A percentile compares a stretch with the other conserved stretches of the same genome.
phyloP scores from a whole-genome alignment of 2,797 vertebrate species.

The Poliocrania exsul region DNA sequence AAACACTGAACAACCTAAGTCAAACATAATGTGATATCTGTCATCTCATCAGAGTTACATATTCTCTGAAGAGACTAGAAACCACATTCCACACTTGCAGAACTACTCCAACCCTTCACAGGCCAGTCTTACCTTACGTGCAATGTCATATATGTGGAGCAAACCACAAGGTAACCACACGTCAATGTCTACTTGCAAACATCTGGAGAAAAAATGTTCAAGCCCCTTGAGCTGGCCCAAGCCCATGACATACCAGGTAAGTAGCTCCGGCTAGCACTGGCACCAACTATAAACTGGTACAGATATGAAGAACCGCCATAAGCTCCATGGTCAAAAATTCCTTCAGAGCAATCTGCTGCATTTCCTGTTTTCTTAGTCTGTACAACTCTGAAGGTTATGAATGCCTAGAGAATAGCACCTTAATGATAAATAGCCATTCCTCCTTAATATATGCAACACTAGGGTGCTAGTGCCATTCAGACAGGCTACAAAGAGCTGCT shows the following conservation, averaged over 20 bases:
- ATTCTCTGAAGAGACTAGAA: not conserved
- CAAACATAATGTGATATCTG: not conserved
- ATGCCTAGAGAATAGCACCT: not conserved
- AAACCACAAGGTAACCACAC: not conserved
- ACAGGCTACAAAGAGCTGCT: not conserved
- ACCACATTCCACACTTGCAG: not conserved
- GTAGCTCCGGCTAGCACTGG: not conserved
- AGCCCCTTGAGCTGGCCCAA: not conserved
- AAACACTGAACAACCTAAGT: not conserved
- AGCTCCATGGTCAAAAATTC: not conserved
- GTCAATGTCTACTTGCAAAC: not conserved
- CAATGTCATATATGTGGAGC: not conserved
- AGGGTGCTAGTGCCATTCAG: not conserved
- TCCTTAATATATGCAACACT: not conserved
- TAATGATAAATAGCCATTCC: not conserved
- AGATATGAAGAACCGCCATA: not conserved
- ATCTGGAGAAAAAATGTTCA: not conserved
- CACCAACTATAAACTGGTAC: not conserved
- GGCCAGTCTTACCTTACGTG: not conserved
- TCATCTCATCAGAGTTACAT: not conserved
- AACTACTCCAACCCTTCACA: not conserved
- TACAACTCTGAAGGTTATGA: not conserved
- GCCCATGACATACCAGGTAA: fast-evolving
- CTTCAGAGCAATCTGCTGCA: not conserved
- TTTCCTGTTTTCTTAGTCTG: not conserved